phyloP scores from a whole-genome alignment of 2,113 vertebrate genomes.

The Macaca mulatta region DNA sequence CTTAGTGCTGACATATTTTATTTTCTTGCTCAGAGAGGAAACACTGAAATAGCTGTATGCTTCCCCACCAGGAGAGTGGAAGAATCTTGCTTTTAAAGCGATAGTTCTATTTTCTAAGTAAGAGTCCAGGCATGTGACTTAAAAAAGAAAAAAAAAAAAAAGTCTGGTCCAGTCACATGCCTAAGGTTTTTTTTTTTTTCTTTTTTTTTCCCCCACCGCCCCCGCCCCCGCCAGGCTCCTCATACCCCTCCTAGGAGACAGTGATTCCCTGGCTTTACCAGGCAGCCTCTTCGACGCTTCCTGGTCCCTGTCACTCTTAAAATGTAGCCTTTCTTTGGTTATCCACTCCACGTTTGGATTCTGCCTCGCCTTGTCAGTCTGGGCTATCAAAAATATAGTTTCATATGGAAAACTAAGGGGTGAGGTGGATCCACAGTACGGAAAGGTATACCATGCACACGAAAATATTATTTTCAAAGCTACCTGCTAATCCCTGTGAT shows the following conservation, averaged over 20 bases:
- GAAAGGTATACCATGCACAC: neutral
- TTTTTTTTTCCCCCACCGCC: too few species aligned
- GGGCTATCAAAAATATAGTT: neutral
- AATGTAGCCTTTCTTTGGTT: constrained; percentile 8
- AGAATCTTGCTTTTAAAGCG: constrained; percentile 49
- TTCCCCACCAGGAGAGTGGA: neutral
- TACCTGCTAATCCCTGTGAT: neutral
- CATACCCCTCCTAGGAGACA: neutral
- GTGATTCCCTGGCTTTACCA: neutral
- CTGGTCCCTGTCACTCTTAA: neutral
- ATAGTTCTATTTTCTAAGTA: neutral
- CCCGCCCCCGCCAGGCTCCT: neutral
- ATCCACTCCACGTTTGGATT: constrained; percentile 51
- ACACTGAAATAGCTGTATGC: neutral
- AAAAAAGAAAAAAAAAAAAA: neutral
- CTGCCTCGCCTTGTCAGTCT: neutral
- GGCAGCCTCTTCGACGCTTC: neutral
- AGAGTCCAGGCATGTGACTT: neutral
- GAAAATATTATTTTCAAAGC: neutral
- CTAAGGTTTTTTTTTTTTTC: neutral
- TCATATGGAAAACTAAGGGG: neutral
- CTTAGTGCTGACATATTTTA: constrained; percentile 60
- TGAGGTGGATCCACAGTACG: fast-evolving
- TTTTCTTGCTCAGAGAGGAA: constrained; percentile 59
- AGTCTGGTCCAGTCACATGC: neutral